phyloP scores from a whole-genome alignment of 2,797 vertebrate species.

The Babyrousa celebensis region DNA sequence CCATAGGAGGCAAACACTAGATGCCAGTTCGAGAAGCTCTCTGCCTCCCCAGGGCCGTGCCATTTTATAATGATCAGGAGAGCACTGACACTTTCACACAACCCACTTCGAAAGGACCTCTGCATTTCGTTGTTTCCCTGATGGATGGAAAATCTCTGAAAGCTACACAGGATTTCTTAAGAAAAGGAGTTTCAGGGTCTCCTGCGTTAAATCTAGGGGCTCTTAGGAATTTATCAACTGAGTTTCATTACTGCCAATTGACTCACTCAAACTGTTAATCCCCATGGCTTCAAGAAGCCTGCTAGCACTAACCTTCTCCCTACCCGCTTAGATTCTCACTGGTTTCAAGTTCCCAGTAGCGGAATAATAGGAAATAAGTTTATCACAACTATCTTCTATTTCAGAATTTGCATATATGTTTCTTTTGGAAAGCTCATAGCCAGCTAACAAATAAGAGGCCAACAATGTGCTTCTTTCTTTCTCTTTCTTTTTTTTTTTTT shows the following conservation, averaged over 20 bases:
- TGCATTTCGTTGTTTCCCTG: background rate
- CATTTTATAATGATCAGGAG: background rate
- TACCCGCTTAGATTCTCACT: background rate
- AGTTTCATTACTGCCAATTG: background rate
- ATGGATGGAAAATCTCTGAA: background rate
- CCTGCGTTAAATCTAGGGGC: background rate
- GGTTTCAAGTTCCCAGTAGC: slow-evolving; percentile 1
- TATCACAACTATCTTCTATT: background rate
- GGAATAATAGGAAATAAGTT: slow-evolving; percentile 14
- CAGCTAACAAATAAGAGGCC: background rate
- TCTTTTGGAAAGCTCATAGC: background rate
- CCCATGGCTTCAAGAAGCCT: background rate
- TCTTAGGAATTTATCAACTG: background rate
- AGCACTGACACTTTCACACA: background rate
- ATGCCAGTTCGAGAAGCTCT: background rate
- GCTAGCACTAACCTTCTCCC: background rate
- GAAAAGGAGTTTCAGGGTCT: background rate
- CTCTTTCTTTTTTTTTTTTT: too few species aligned
- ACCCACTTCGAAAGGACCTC: background rate
- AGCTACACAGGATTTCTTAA: background rate
- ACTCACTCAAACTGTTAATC: background rate
- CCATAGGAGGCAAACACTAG: background rate
- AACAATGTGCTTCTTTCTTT: background rate
- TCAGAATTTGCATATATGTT: background rate
- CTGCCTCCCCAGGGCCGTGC: background rate